Evolutionary conservation across 1,140 invertebrate genomes (phyloP).

Genomic region (Musca domestica): DNA sequence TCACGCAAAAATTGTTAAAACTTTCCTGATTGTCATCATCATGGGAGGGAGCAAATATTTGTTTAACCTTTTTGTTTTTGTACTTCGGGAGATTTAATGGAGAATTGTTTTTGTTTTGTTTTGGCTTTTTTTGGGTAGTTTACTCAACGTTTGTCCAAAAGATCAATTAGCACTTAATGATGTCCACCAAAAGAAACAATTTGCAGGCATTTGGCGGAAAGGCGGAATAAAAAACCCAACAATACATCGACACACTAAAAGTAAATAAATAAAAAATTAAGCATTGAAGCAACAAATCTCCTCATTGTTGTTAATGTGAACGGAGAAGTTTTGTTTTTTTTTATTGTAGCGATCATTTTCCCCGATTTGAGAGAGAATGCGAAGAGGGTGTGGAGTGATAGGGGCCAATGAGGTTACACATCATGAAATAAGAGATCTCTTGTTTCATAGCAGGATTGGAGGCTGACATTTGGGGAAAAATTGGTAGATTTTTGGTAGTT

Average conservation of each 20-base stretch:
- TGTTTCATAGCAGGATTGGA: no score
- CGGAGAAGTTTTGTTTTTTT: not conserved
- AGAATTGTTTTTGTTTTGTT: no score
- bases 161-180: conserved; percentile 22
- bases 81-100: no score
- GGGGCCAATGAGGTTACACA: not conserved
- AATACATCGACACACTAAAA: not conserved
- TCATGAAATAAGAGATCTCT: conserved; percentile 14
- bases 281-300: conserved; percentile 10
- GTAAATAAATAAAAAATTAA: not conserved
- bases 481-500: no score
- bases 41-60: not conserved
- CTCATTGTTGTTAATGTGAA: conserved; percentile 3
- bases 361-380: no score
- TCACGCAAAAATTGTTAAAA: conserved; percentile 35
- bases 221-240: not conserved
- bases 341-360: no score
- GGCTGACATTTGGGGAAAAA: no score
- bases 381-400: not conserved
- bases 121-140: not conserved
- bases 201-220: conserved; percentile 4
- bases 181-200: conserved; percentile 9
- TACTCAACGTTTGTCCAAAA: not conserved
- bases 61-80: conserved; percentile 16
- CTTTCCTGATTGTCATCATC: conserved; percentile 11